Evolutionary conservation across 2,113 vertebrate genomes (phyloP).

Genomic region (Probosciger aterrimus): DNA sequence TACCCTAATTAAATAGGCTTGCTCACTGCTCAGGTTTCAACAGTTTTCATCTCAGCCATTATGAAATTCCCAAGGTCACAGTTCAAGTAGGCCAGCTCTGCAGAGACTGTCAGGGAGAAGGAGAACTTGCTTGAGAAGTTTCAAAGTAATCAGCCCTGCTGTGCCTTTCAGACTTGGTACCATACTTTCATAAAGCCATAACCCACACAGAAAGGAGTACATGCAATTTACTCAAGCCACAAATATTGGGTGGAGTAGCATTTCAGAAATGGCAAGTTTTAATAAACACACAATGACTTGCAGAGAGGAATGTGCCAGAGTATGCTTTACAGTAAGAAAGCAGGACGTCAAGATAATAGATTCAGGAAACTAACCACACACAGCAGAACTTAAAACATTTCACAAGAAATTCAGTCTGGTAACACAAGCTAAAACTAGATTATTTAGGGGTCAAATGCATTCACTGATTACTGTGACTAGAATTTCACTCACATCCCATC

Average conservation of each 20-base stretch:
- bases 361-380: neutral
- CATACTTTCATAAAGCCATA: neutral
- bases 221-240: neutral
- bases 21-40: constrained; percentile 33
- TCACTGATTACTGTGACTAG: neutral
- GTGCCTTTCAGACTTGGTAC: neutral
- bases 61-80: neutral
- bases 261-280: constrained; percentile 1
- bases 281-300: constrained; percentile 6
- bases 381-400: neutral
- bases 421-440: neutral
- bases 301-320: neutral
- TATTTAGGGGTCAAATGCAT: neutral
- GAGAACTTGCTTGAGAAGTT: neutral
- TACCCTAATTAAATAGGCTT: neutral
- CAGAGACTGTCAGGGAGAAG: neutral
- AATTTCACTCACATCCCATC: neutral
- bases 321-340: neutral
- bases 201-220: neutral
- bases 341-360: neutral
- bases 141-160: neutral
- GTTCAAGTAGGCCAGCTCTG: constrained; percentile 13
- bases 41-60: neutral
- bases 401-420: neutral
- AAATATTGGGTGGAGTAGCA: constrained; percentile 21